Evolutionary conservation across 2,113 vertebrate genomes (phyloP).

Genomic region (Anser brachyrhynchus): DNA sequence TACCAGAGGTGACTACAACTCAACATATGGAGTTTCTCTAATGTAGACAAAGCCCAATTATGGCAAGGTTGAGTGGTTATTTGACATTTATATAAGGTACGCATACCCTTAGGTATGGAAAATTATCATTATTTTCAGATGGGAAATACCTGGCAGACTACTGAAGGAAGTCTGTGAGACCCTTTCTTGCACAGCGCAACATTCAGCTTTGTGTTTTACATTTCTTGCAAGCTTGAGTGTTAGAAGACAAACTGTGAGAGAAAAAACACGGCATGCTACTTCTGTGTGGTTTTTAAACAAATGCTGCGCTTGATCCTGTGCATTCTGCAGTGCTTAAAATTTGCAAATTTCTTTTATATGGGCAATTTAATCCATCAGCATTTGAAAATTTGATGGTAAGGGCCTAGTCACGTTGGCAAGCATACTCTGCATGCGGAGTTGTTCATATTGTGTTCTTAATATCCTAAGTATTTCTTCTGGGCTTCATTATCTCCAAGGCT

Average conservation of each 20-base stretch:
- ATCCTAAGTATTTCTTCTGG: background rate
- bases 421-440: background rate
- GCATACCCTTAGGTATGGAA: slow-evolving; percentile 24
- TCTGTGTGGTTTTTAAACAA: background rate
- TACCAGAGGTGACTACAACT: background rate
- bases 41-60: background rate
- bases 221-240: background rate
- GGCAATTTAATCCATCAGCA: background rate
- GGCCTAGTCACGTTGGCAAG: background rate
- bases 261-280: background rate
- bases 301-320: background rate
- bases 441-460: background rate
- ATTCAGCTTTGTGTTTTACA: background rate
- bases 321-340: background rate
- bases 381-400: background rate
- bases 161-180: background rate
- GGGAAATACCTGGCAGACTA: background rate
- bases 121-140: slow-evolving; percentile 35
- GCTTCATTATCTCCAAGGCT: background rate
- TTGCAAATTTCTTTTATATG: background rate
- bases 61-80: background rate
- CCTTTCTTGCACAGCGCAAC: background rate
- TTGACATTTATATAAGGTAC: slow-evolving; percentile 20
- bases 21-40: background rate
- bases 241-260: background rate